Conservation (phyloP, 2,113 vertebrate genomes). For the Coturnix japonica region DNA sequence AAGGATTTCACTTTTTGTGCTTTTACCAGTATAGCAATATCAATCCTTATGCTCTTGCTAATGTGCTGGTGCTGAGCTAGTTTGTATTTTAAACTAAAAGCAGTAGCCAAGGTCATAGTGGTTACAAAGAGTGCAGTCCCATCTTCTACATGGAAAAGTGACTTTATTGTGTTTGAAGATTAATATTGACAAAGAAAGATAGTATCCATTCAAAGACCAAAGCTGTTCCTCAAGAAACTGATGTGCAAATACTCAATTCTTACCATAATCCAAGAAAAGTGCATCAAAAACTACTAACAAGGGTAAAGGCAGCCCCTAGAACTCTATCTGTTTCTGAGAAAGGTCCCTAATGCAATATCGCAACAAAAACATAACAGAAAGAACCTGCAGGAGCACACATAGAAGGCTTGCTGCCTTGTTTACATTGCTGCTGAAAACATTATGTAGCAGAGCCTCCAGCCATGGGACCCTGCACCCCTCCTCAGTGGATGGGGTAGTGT, state of each 20-base stretch:
- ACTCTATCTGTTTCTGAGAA: neutral
- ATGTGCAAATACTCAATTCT: neutral
- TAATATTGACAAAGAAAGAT: neutral
- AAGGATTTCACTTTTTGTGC: neutral
- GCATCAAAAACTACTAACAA: neutral
- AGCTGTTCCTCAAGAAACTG: neutral
- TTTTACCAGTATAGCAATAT: neutral
- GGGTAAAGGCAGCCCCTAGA: neutral
- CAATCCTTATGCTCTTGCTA: neutral
- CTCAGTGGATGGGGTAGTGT: neutral
- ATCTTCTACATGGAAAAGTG: neutral
- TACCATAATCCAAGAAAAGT: neutral
- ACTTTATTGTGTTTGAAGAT: neutral
- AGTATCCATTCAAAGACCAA: neutral
- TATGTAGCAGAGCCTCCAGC: neutral
- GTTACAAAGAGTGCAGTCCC: neutral
- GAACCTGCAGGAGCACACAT: neutral
- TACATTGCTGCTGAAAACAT: neutral
- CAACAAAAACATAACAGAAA: neutral
- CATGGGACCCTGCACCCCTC: neutral
- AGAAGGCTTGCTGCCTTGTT: neutral
- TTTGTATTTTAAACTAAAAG: neutral
- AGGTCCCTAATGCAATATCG: neutral
- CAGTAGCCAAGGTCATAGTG: neutral
- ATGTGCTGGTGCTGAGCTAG: neutral